Evolutionary conservation across 2,888 invertebrate genomes (phyloP).

Genomic region (Malachius bipustulatus): DNA sequence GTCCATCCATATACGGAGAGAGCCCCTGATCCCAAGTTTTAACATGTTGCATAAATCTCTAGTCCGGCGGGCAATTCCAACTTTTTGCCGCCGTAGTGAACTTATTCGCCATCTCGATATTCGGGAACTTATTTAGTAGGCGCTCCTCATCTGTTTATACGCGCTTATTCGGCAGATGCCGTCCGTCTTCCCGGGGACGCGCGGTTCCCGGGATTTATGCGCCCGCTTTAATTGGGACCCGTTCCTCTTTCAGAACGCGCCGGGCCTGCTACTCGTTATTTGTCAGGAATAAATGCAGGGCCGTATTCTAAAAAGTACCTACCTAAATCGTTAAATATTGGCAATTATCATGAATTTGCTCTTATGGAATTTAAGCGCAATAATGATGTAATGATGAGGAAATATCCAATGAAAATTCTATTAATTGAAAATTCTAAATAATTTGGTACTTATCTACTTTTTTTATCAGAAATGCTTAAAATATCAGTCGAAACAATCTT

Average conservation of each 20-base stretch:
- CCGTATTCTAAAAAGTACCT: too few relatives aligned
- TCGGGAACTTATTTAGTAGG: slow-evolving; percentile 29
- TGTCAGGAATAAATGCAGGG: too few relatives aligned
- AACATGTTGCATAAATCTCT: slow-evolving; percentile 23
- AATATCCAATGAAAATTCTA: too few relatives aligned
- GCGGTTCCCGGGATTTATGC: slow-evolving; percentile 31
- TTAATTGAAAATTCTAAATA: too few relatives aligned
- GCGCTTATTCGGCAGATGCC: slow-evolving; percentile 30
- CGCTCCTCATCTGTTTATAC: slow-evolving; percentile 32
- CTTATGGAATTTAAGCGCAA: too few relatives aligned
- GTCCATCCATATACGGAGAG: too few relatives aligned
- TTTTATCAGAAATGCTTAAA: too few relatives aligned
- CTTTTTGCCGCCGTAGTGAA: slow-evolving; percentile 24
- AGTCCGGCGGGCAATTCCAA: slow-evolving; percentile 22
- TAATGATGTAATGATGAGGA: too few relatives aligned
- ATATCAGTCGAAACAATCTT: too few relatives aligned
- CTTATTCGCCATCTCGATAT: slow-evolving; percentile 27
- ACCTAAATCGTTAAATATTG: too few relatives aligned
- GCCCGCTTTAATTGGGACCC: slow-evolving; percentile 33
- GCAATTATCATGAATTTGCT: too few relatives aligned
- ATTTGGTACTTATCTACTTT: too few relatives aligned
- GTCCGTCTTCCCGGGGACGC: slow-evolving; percentile 28
- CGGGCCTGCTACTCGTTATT: slow-evolving; percentile 28
- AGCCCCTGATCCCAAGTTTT: slow-evolving; percentile 20
- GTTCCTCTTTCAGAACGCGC: slow-evolving; percentile 20